Percentiles rank a stretch among this genome's conserved stretches.
Evolutionary conservation across 2,113 vertebrate species (phyloP).

Genomic region (Gnathonemus echidnorhynchus): DNA sequence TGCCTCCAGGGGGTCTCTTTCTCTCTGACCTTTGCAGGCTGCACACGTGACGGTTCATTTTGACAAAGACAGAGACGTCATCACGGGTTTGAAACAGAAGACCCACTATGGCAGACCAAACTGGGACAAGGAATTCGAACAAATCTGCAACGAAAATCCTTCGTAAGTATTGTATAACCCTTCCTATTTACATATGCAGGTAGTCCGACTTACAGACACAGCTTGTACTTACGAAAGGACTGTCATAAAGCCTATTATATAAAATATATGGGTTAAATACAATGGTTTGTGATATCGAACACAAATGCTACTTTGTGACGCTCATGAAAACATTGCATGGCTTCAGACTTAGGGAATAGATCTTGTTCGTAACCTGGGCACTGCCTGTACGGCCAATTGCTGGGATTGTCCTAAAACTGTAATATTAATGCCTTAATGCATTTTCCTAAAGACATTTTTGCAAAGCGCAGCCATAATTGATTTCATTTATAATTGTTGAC

Average conservation of each 20-base stretch:
- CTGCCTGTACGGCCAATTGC: neutral
- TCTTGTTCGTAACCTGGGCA: neutral
- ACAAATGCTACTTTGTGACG: neutral
- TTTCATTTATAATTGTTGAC: neutral
- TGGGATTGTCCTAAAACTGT: neutral
- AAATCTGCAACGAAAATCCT: conserved; percentile 70
- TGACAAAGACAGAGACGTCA: conserved; percentile 64
- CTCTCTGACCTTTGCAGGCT: conserved; percentile 34
- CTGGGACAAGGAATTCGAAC: conserved; percentile 81
- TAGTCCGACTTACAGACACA: neutral
- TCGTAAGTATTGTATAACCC: conserved; percentile 61
- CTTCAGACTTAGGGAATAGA: neutral
- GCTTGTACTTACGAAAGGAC: neutral
- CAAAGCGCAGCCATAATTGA: neutral
- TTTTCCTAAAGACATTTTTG: neutral
- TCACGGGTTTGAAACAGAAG: conserved; percentile 85
- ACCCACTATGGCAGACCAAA: conserved; percentile 76
- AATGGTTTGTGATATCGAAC: neutral
- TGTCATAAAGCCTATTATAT: neutral
- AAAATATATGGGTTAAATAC: neutral
- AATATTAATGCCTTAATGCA: neutral
- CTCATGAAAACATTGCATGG: neutral
- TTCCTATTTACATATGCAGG: neutral
- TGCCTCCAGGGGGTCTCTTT: neutral
- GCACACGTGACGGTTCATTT: conserved; percentile 63